These are phyloP conservation scores for Castor canadensis DNA, from an alignment of 2,113 vertebrate genomes.

Conservation along the genomic window DNA sequence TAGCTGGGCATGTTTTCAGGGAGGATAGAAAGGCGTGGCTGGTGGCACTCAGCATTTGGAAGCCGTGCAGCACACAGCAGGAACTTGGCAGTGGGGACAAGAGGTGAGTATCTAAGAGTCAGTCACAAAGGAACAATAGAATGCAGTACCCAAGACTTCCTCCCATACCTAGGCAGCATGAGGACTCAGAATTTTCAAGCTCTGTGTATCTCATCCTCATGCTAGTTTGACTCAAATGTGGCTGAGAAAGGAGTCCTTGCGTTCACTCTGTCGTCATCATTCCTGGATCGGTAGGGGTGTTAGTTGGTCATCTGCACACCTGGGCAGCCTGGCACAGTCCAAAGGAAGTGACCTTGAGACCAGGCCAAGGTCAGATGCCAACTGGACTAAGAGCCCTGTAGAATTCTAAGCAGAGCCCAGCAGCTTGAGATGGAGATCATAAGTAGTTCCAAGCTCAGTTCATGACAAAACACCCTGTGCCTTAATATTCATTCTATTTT, in stretches of 20 bases:
- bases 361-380: not conserved
- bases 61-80: not conserved
- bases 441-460: not conserved
- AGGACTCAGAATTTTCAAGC: not conserved
- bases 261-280: not conserved
- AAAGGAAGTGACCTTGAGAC: not conserved
- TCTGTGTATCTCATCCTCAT: not conserved
- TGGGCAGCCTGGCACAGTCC: not conserved
- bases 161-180: not conserved
- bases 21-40: not conserved
- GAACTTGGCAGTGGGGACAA: not conserved
- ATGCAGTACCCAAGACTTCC: not conserved
- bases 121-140: accelerated
- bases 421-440: not conserved
- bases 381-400: not conserved
- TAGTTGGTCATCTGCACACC: not conserved
- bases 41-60: not conserved
- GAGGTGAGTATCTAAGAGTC: not conserved
- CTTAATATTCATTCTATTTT: not conserved
- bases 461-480: not conserved
- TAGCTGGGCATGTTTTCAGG: no score
- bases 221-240: not conserved
- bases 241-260: not conserved
- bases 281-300: no score
- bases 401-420: not conserved